These are phyloP conservation scores for Thymelicus acteon DNA, from an alignment of 2,888 invertebrate genomes.

Conservation along the genomic window DNA sequence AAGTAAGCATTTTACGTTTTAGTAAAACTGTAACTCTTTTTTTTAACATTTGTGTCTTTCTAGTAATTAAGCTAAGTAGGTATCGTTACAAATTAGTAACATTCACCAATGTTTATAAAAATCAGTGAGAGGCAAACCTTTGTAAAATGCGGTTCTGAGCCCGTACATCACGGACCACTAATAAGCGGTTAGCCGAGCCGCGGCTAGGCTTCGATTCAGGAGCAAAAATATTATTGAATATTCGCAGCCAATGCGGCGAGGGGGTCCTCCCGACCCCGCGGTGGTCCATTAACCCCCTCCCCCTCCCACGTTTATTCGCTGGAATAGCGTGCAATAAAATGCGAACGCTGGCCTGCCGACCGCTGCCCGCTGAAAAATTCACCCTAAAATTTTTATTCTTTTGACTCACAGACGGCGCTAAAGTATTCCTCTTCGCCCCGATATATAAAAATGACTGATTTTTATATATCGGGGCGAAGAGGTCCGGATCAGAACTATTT, in stretches of 20 bases:
- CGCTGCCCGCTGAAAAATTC: constrained; percentile 75
- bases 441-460: too few species aligned
- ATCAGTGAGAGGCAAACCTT: not conserved
- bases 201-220: constrained; percentile 53
- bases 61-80: too few species aligned
- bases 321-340: constrained; percentile 83
- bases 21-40: too few species aligned
- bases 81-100: not conserved
- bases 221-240: constrained; percentile 77
- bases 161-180: constrained; percentile 61
- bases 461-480: constrained; percentile 33
- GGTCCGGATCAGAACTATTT: constrained; percentile 35
- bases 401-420: constrained; percentile 51
- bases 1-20: too few species aligned
- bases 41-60: too few species aligned
- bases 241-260: constrained; percentile 67
- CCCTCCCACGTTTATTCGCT: constrained; percentile 71
- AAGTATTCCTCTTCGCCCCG: too few species aligned
- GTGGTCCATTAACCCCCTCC: constrained; percentile 68
- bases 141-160: constrained; percentile 48
- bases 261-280: constrained; percentile 45
- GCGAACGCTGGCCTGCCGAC: constrained; percentile 70
- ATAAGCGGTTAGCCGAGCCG: constrained; percentile 66
- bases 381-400: constrained; percentile 73
- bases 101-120: not conserved